Evolutionary conservation across 35 echinoderm and acorn worm species (phyloP).

Genomic region (Apostichopus californicus): DNA sequence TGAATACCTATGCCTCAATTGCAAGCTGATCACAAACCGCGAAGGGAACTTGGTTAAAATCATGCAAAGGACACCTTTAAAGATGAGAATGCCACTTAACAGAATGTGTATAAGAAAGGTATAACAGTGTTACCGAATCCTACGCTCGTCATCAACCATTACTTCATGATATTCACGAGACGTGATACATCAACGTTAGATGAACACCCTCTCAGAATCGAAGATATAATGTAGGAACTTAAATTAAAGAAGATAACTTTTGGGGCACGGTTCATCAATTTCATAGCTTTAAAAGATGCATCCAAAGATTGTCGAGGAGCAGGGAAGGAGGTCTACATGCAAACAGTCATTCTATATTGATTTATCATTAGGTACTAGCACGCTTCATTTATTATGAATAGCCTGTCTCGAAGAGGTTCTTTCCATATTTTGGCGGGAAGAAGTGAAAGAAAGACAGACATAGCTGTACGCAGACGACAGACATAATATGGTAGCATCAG

Average conservation of each 20-base stretch:
- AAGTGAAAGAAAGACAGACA: not conserved
- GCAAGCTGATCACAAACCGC: too few relatives aligned
- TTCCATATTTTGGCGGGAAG: not conserved
- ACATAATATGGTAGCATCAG: too few relatives aligned
- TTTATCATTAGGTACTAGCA: conserved; percentile 6
- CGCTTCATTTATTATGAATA: conserved; percentile 11
- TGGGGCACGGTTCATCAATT: not conserved
- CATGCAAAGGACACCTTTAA: not conserved
- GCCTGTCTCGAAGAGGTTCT: not conserved
- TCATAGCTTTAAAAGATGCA: not conserved
- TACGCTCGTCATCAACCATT: too few relatives aligned
- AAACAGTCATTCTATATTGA: not conserved
- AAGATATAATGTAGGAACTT: not conserved
- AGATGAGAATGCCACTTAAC: not conserved
- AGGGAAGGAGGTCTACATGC: not conserved
- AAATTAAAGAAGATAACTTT: not conserved
- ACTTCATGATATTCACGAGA: not conserved
- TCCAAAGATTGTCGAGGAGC: not conserved
- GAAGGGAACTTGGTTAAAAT: not conserved
- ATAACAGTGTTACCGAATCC: too few relatives aligned
- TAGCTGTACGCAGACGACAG: not conserved
- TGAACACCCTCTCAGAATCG: not conserved
- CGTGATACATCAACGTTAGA: not conserved
- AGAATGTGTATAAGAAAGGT: not conserved
- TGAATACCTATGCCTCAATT: too few relatives aligned